Evolutionary conservation across 2,113 vertebrate species (phyloP), one percentile per base, ranked within the genome.

Genomic region (Barnardius zonarius): DNA sequence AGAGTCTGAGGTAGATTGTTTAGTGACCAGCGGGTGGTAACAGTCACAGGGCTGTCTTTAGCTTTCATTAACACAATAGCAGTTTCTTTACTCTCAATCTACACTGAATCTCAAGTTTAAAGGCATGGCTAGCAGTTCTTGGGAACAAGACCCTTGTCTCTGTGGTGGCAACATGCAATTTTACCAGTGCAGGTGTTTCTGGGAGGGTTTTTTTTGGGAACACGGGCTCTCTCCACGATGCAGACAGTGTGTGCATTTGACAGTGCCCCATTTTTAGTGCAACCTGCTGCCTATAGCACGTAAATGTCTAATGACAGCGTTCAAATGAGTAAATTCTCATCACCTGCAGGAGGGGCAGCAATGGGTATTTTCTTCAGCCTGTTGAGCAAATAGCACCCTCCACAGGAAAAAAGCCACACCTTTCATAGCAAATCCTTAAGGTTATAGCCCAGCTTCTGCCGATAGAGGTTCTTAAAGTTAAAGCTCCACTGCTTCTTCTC

Each of bases 1-100:
- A 97, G 97, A 98, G 97, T 97, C 98, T 98, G 98, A 99, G 98
- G 98, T 98, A 99, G 98, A 98, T 97, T 97, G 95, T 97, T 98
- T 97, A 97, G 96, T 96, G 98, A 98, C 97, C 97, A 95, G 95
- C 91, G 5, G 88, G 90, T 95, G 96, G 93, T 95, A 97, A 97
- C 94, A 97, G 97, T 97, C 97, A 96, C 91, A 95, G 97, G 97
- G 96, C 96, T 96, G 96, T 96, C 94, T 96, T 97, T 95, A 92
- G 95, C 95, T 96, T 96, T 96, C 88, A 97, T 96, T 96, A 98
- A 97, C 94, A 97, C 96, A 97, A 97, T 97, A 98, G 98, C 98
- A 98, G 97, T 97, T 97, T 97, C 96, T 95, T 97, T 96, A 98
- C 95, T 98, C 95, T 97, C 94, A 97, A 97, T 96, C 96, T 97